Percentiles rank a stretch among this genome's conserved stretches.
Conservation (phyloP, 2,888 invertebrate species). For the Microdon myrmicae region DNA sequence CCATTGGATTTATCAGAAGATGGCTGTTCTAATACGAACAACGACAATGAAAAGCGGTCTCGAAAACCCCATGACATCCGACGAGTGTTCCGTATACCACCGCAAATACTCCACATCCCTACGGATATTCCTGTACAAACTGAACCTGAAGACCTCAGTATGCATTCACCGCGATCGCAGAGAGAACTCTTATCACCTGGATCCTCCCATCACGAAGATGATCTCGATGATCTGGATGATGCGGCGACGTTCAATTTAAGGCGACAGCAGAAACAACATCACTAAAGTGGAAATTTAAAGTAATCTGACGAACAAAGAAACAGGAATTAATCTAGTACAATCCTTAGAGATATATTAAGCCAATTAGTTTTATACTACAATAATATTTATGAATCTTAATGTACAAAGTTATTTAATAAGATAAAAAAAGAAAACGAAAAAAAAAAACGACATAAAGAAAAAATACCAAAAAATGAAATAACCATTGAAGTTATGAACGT, state of each 20-base stretch:
- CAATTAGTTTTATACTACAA: slow-evolving; percentile 15
- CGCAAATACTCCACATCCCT: slow-evolving; percentile 63
- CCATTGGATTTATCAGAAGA: slow-evolving; percentile 68
- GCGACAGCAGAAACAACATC: slow-evolving; percentile 57
- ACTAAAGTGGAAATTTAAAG: slow-evolving; percentile 28
- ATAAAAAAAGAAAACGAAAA: slow-evolving; percentile 3
- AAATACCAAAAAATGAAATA: slow-evolving; percentile 58
- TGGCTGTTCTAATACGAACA: slow-evolving; percentile 61
- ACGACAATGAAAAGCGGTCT: slow-evolving; percentile 59
- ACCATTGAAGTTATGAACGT: no score
- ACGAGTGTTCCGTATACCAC: slow-evolving; percentile 68
- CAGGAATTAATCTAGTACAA: slow-evolving; percentile 54
- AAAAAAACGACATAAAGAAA: slow-evolving; percentile 31
- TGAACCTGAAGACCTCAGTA: slow-evolving; percentile 89
- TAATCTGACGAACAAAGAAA: slow-evolving; percentile 30
- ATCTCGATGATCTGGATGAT: slow-evolving; percentile 70
- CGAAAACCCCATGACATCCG: slow-evolving; percentile 69
- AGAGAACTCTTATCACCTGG: slow-evolving; percentile 53
- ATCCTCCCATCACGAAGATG: slow-evolving; percentile 67
- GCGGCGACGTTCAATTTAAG: slow-evolving; percentile 69
- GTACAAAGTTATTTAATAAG: slow-evolving; percentile 53
- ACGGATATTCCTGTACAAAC: slow-evolving; percentile 81
- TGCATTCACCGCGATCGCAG: slow-evolving; percentile 69
- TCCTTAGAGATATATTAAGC: slow-evolving; percentile 20
- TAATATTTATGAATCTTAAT: slow-evolving; percentile 45